These are phyloP conservation scores for Cryptus viduatorius DNA, from an alignment of 2,888 invertebrate species.

Conservation along the genomic window DNA sequence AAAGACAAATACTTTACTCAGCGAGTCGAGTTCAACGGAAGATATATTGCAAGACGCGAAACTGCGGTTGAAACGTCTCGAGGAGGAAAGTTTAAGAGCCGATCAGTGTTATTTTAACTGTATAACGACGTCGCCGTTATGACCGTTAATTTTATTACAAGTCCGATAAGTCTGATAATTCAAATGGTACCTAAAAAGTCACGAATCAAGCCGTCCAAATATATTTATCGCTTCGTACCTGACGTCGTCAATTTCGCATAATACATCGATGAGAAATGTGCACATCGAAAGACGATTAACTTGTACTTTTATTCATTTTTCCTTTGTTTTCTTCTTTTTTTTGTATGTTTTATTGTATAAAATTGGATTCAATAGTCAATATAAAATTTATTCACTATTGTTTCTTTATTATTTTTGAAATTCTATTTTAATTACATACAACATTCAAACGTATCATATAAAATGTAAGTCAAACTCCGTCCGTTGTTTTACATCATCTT, in stretches of 20 bases:
- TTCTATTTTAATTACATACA: slow-evolving; percentile 84
- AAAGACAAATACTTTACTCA: slow-evolving; percentile 77
- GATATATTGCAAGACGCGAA: slow-evolving; percentile 83
- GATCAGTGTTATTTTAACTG: slow-evolving; percentile 81
- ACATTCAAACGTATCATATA: slow-evolving; percentile 84
- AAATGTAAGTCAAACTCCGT: slow-evolving; percentile 83
- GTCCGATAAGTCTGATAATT: slow-evolving; percentile 15
- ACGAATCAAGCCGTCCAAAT: slow-evolving; percentile 52
- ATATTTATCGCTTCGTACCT: slow-evolving; percentile 52
- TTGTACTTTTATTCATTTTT: slow-evolving; percentile 5
- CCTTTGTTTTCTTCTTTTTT: not conserved
- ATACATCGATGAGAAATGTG: slow-evolving; percentile 33
- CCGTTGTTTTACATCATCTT: slow-evolving; percentile 82
- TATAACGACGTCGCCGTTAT: slow-evolving; percentile 75
- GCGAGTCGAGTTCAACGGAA: slow-evolving; percentile 83
- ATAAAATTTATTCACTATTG: slow-evolving; percentile 83
- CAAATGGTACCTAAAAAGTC: not conserved
- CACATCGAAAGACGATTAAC: slow-evolving; percentile 24
- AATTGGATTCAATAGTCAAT: slow-evolving; percentile 81
- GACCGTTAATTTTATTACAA: slow-evolving; percentile 52
- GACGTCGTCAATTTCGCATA: slow-evolving; percentile 36
- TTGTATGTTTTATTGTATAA: slow-evolving; percentile 80
- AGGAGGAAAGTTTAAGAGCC: slow-evolving; percentile 81
- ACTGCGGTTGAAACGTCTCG: slow-evolving; percentile 79
- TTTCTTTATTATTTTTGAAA: slow-evolving; percentile 74